Percentiles rank a stretch among this genome's conserved stretches.
These are phyloP conservation scores for Odontothrips loti DNA, from an alignment of 2,888 invertebrate genomes.

Conservation along the genomic window DNA sequence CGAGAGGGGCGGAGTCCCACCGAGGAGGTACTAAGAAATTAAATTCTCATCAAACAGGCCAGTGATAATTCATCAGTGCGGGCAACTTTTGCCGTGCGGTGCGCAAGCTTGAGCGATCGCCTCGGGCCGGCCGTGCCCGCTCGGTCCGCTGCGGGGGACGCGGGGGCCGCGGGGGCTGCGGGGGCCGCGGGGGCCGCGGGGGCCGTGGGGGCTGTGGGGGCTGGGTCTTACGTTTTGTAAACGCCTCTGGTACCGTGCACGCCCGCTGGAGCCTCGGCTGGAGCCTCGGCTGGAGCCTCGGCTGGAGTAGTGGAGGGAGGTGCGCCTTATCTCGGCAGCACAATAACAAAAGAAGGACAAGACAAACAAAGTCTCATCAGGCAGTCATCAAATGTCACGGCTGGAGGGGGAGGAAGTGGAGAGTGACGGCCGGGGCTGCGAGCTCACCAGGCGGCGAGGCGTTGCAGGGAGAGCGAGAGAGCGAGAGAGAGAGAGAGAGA, in stretches of 20 bases:
- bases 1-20: neutral
- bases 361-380: slow-evolving; percentile 11
- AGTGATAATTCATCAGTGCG: neutral
- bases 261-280: neutral
- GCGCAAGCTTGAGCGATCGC: no score
- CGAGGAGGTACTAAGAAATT: slow-evolving; percentile 1
- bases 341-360: neutral
- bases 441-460: no score
- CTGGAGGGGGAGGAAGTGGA: neutral
- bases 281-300: neutral
- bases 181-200: no score
- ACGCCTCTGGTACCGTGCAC: neutral
- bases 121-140: neutral
- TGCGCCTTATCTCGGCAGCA: neutral
- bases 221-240: neutral
- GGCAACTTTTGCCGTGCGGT: neutral
- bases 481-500: neutral
- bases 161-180: neutral
- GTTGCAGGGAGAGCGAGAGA: neutral
- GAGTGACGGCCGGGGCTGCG: no score
- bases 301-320: neutral
- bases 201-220: neutral
- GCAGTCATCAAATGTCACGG: slow-evolving; percentile 6
- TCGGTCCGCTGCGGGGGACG: neutral
- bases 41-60: slow-evolving; percentile 14